Base-by-base conservation (phyloP, 1,140 invertebrate genomes). In the Cyclina sinensis region DNA sequence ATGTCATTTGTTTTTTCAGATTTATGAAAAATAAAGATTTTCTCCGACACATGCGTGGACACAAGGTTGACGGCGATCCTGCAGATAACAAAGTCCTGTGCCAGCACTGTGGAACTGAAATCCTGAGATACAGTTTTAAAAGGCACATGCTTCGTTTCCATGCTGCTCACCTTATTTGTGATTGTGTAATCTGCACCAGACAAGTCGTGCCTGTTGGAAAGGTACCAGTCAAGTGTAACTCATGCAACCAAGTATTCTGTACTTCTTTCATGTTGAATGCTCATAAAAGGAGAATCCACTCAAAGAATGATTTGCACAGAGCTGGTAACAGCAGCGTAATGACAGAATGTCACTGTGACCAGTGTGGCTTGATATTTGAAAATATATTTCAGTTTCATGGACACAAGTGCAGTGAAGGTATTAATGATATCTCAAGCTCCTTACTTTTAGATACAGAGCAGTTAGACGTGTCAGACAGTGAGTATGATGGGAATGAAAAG, bases 61-160 rank as follows among this genome's bases (percentile, higher is more conserved):
- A 70, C 18, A n/a, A 70, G 14, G 0, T 27, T 5, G 21, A 1
- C n/a, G 32, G 2, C 1, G 21, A 35, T 18, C 1, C 9, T 5
- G 18, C 3, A 18, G n/a, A 70, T 37, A 16, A 30, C 14, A 70
- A 12, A 37, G 27, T n/a, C 1, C 32, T 70, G 35, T 70, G 65
- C 27, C 65, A 70, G 32, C 65, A 70, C 24, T 70, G 65, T 39
- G 65, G 65, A 70, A 35, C 21, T 2, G 65, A 70, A 37, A 14
- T 39, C 32, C 21, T 2, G 12, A 37, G 4, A 39, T 1, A 37
- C 14, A 35, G 21, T 32, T 70, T 37, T 21, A 70, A 37, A 39
- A 1, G 35, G 2, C 65, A 70, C 37, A 24, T 37, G 7, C 32
- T 70, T 18, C 65, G 65, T 37, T 70, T 30, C 32, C 65, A 70